A percentile compares a stretch with the other conserved stretches of the same genome.
These are phyloP conservation scores for Drosophila lacteicornis DNA, from an alignment of 1,140 invertebrate species.

Conservation along the genomic window DNA sequence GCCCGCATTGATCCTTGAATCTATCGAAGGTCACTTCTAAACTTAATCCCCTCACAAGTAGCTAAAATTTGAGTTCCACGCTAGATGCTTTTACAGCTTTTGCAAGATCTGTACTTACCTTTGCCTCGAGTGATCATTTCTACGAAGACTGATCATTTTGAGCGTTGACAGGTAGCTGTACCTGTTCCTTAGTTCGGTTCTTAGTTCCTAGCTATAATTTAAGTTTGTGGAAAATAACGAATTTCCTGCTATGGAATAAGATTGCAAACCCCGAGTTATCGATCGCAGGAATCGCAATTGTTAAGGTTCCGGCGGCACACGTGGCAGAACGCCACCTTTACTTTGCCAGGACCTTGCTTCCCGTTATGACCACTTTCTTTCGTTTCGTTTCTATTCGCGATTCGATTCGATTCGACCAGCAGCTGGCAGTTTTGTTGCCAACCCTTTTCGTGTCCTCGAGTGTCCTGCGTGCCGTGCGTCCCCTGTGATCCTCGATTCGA, in stretches of 20 bases:
- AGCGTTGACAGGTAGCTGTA: not conserved
- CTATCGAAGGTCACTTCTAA: not conserved
- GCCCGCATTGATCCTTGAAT: not conserved
- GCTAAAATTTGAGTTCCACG: too few relatives aligned
- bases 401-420: slow-evolving; percentile 26
- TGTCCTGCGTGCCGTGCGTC: slow-evolving; percentile 25
- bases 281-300: slow-evolving; percentile 1
- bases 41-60: too few relatives aligned
- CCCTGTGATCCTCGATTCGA: slow-evolving; percentile 20
- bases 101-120: not conserved
- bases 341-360: slow-evolving; percentile 28
- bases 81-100: not conserved
- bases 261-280: not conserved
- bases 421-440: slow-evolving; percentile 37
- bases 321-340: slow-evolving; percentile 31
- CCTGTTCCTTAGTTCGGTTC: not conserved
- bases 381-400: slow-evolving; percentile 9
- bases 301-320: slow-evolving; percentile 35
- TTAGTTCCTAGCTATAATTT: not conserved
- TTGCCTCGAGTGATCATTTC: not conserved
- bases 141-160: too few relatives aligned
- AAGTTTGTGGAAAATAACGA: too few relatives aligned
- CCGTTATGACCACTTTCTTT: slow-evolving; percentile 33
- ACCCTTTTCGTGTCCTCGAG: slow-evolving; percentile 54
- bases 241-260: not conserved